phyloP scores from a whole-genome alignment of 2,888 invertebrate species.

The Caenorhabditis wallacei region DNA sequence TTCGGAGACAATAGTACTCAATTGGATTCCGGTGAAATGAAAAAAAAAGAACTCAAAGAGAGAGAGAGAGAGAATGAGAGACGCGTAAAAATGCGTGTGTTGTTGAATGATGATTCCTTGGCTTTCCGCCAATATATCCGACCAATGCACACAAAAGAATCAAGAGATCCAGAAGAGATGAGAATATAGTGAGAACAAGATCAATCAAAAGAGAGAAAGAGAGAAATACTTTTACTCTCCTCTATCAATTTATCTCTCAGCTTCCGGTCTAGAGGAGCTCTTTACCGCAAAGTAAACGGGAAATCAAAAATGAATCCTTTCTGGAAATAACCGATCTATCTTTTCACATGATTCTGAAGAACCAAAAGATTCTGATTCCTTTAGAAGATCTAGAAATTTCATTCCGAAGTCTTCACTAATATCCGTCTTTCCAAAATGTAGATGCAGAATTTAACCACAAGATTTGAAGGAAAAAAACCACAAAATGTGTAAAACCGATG shows the following conservation, averaged over 20 bases:
- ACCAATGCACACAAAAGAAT: conserved; percentile 24
- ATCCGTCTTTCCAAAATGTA: too few relatives aligned
- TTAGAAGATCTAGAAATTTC: too few relatives aligned
- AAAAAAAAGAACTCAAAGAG: conserved; percentile 10
- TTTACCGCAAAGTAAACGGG: conserved; percentile 15
- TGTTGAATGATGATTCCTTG: conserved; percentile 23
- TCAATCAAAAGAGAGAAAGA: conserved; percentile 28
- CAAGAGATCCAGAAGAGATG: conserved; percentile 8
- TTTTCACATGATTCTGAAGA: too few relatives aligned
- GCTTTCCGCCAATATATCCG: conserved; percentile 44
- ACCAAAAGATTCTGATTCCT: conserved; percentile 11
- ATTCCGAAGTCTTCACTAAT: too few relatives aligned
- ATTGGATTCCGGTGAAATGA: conserved; percentile 13
- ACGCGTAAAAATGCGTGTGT: background rate
- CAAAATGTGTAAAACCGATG: conserved; percentile 1
- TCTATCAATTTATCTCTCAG: conserved; percentile 40
- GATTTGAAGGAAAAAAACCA: background rate
- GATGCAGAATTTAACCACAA: background rate
- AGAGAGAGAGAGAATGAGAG: conserved; percentile 9
- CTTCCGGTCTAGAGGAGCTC: conserved; percentile 38
- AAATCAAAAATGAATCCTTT: background rate
- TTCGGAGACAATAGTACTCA: conserved; percentile 46
- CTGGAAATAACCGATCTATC: background rate
- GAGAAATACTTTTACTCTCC: conserved; percentile 3
- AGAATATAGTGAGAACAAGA: conserved; percentile 37